Conservation (phyloP, 1,140 invertebrate genomes). For the Drosophila lacertosa region DNA sequence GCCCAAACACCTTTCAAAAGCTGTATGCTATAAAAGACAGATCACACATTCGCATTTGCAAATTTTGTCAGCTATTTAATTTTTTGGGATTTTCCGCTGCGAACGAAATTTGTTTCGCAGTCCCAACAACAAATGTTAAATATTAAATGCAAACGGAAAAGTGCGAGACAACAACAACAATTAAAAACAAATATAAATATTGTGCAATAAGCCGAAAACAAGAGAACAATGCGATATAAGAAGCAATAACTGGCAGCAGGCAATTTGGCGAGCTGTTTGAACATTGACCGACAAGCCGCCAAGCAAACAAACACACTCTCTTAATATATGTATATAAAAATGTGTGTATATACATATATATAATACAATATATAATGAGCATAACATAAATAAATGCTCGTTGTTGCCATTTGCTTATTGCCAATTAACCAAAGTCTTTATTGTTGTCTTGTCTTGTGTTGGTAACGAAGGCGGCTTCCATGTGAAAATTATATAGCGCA, state of each 20-base stretch:
- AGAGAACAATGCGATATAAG: constrained; percentile 16
- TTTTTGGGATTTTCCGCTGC: constrained; percentile 1
- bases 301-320: not conserved
- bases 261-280: constrained; percentile 47
- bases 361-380: constrained; percentile 45
- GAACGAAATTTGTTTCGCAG: constrained; percentile 1
- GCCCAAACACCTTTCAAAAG: too few species aligned
- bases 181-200: constrained; percentile 77
- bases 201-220: constrained; percentile 65
- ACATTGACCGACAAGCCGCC: constrained; percentile 56
- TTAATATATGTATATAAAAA: not conserved
- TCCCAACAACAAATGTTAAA: too few species aligned
- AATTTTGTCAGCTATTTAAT: not conserved
- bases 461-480: constrained; percentile 27
- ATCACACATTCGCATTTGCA: not conserved
- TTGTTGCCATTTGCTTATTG: constrained; percentile 80
- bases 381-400: constrained; percentile 75
- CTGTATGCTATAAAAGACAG: not conserved
- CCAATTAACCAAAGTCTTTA: constrained; percentile 81
- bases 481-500: constrained; percentile 70
- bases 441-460: constrained; percentile 65
- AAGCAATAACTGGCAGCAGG: constrained; percentile 19
- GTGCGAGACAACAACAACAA: constrained; percentile 48
- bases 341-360: not conserved
- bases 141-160: constrained; percentile 9